A percentile compares a stretch with the other conserved stretches of the same genome.
These are phyloP conservation scores for Epinephelus lanceolatus DNA, from an alignment of 2,113 vertebrate genomes.

Conservation along the genomic window DNA sequence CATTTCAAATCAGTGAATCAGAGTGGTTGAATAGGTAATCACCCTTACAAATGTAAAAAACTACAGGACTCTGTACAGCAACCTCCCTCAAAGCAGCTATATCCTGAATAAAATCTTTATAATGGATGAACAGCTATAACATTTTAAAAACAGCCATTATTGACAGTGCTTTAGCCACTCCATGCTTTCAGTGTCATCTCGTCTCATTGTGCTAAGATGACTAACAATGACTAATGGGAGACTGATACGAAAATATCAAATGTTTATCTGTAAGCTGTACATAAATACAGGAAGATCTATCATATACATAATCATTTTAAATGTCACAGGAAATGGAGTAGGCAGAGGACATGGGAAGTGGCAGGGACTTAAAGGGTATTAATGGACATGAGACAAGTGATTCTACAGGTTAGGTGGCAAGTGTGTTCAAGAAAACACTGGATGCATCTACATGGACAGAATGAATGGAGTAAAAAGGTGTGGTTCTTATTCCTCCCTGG, in stretches of 20 bases:
- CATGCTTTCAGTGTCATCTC: conserved; percentile 49
- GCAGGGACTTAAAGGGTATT: conserved; percentile 62
- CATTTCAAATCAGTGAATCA: conserved; percentile 1
- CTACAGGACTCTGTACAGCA: neutral
- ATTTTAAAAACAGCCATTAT: conserved; percentile 8
- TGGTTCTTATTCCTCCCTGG: conserved; percentile 80
- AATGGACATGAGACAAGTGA: conserved; percentile 73
- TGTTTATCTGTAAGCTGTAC: conserved; percentile 55
- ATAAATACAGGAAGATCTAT: conserved; percentile 63
- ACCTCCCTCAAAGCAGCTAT: neutral
- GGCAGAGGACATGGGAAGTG: conserved; percentile 68
- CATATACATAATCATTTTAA: conserved; percentile 61
- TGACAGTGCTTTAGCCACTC: conserved; percentile 79
- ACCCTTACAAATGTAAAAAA: neutral
- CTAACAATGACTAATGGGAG: conserved; percentile 73
- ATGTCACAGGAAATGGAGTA: conserved; percentile 74
- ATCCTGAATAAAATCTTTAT: conserved; percentile 14
- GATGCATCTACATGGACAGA: conserved; percentile 70
- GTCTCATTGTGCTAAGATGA: conserved; percentile 63
- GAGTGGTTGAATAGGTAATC: neutral
- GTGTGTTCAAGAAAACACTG: conserved; percentile 72
- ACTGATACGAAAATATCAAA: conserved; percentile 50
- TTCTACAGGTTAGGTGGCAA: conserved; percentile 72
- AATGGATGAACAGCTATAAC: conserved; percentile 2
- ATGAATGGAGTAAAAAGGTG: conserved; percentile 68